phyloP scores from a whole-genome alignment of 2,888 invertebrate genomes.

The Drosophila subsilvestris region DNA sequence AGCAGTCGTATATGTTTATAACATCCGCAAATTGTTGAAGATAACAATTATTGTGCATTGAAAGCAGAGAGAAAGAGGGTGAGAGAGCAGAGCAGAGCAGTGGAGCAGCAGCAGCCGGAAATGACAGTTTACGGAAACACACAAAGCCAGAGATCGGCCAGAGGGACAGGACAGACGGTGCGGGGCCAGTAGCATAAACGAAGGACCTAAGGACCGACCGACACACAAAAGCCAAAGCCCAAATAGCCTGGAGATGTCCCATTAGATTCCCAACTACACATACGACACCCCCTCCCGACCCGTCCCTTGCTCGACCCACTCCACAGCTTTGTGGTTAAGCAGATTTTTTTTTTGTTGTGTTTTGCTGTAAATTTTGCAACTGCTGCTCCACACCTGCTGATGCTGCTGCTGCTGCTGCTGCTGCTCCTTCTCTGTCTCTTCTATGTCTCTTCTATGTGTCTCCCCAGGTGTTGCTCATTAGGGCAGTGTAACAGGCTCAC shows the following conservation, averaged over 20 bases:
- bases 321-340: constrained; percentile 34
- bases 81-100: constrained; percentile 21
- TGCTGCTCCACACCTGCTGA: constrained; percentile 31
- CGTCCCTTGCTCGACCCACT: neutral
- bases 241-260: constrained; percentile 67
- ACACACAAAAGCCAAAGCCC: constrained; percentile 50
- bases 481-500: constrained; percentile 43
- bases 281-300: neutral
- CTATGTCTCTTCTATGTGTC: neutral
- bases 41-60: constrained; percentile 78
- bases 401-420: constrained; percentile 11
- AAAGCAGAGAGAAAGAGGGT: constrained; percentile 58
- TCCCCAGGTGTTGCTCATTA: constrained; percentile 63
- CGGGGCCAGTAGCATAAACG: constrained; percentile 8
- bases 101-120: constrained; percentile 63
- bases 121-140: constrained; percentile 72
- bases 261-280: constrained; percentile 65
- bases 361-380: constrained; percentile 41
- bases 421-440: constrained; percentile 3
- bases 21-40: constrained; percentile 79
- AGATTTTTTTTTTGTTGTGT: constrained; percentile 13
- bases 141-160: constrained; percentile 38
- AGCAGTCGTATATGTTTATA: constrained; percentile 77
- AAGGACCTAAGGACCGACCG: constrained; percentile 27
- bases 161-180: constrained; percentile 6